phyloP scores from a whole-genome alignment of 2,888 invertebrate species.

The Salpingus planirostris region DNA sequence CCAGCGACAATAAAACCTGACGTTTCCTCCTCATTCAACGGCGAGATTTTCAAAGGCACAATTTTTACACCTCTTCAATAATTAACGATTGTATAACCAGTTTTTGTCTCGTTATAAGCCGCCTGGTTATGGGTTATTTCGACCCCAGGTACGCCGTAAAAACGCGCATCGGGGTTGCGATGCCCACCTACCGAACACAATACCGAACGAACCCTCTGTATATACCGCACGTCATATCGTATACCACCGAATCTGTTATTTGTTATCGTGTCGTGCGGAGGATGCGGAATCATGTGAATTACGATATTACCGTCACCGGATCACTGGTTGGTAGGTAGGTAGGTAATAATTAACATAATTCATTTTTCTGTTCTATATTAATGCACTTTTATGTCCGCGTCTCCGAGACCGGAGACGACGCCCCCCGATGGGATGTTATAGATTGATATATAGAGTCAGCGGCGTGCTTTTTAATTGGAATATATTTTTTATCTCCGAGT shows the following conservation, averaged over 20 bases:
- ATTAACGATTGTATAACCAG: conserved; percentile 35
- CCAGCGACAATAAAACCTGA: conserved; percentile 11
- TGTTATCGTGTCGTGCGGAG: too few species aligned
- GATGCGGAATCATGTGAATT: too few species aligned
- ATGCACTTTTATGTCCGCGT: conserved; percentile 33
- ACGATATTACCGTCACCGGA: too few species aligned
- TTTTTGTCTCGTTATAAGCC: too few species aligned
- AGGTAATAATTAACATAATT: conserved; percentile 29
- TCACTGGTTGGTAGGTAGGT: too few species aligned
- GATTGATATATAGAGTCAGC: conserved; percentile 43
- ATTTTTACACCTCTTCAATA: conserved; percentile 32
- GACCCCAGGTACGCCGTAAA: too few species aligned
- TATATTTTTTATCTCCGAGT: conserved; percentile 42
- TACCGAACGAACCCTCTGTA: too few species aligned
- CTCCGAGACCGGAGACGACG: conserved; percentile 32
- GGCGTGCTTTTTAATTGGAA: conserved; percentile 43
- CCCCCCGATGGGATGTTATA: conserved; percentile 40
- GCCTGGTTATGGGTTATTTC: too few species aligned
- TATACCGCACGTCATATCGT: too few species aligned
- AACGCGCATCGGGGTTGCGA: too few species aligned
- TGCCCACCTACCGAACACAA: too few species aligned
- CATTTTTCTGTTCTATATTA: conserved; percentile 34
- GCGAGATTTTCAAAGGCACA: conserved; percentile 19
- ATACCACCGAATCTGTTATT: too few species aligned
- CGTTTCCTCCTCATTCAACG: conserved; percentile 4